Conservation (phyloP, 1,140 invertebrate genomes). For the Temnothorax curvispinosus region DNA sequence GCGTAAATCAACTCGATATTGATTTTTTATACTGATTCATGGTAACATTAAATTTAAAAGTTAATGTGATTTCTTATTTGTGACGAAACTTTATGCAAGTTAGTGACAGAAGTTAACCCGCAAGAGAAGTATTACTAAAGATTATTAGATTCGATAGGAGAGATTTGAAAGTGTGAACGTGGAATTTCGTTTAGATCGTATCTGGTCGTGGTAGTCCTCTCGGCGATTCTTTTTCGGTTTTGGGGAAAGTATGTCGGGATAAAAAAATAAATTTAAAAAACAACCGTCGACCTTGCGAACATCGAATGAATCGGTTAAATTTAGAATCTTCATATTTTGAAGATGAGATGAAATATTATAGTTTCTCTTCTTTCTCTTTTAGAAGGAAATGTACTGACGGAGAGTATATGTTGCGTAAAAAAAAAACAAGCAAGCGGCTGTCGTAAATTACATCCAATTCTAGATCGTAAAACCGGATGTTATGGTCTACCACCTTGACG, state of each 20-base stretch:
- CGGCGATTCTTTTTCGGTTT: background rate
- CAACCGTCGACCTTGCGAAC: constrained; percentile 26
- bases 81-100: background rate
- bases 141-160: background rate
- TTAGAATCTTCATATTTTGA: constrained; percentile 63
- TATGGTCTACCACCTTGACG: constrained; percentile 76
- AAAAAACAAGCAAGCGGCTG: constrained; percentile 71
- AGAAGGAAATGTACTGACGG: background rate
- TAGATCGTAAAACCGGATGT: constrained; percentile 79
- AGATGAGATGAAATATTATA: constrained; percentile 66
- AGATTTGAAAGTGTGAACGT: constrained; percentile 38
- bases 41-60: constrained; percentile 17
- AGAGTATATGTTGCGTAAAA: constrained; percentile 9
- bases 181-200: constrained; percentile 2
- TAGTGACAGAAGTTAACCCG: background rate
- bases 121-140: background rate
- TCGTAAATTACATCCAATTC: constrained; percentile 81
- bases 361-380: constrained; percentile 21
- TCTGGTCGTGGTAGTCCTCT: background rate
- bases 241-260: constrained; percentile 10
- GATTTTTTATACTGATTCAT: background rate
- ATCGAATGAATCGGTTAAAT: constrained; percentile 33
- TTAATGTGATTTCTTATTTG: constrained; percentile 7
- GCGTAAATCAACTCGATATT: constrained; percentile 10
- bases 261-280: background rate